phyloP scores from a whole-genome alignment of 2,113 vertebrate genomes.

The Petroica traversi region DNA sequence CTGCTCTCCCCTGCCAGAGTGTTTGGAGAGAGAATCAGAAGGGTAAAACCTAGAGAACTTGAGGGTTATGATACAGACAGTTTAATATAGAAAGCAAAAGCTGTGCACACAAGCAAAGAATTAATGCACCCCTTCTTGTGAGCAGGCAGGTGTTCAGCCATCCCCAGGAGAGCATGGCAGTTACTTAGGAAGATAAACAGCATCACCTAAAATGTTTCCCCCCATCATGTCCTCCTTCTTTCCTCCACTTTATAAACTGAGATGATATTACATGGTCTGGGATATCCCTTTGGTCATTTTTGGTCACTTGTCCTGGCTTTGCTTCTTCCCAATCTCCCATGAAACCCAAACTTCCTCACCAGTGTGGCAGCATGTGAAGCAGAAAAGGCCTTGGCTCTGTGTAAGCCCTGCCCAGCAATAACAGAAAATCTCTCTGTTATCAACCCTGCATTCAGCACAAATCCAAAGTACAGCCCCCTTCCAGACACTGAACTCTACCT shows the following conservation, averaged over 20 bases:
- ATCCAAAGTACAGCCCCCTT: background rate
- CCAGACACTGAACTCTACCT: background rate
- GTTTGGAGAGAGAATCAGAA: background rate
- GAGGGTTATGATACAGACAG: background rate
- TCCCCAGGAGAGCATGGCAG: background rate
- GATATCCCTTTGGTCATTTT: background rate
- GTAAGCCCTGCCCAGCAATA: background rate
- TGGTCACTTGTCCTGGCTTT: background rate
- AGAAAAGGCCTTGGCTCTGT: background rate
- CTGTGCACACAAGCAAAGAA: background rate
- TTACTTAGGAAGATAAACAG: background rate
- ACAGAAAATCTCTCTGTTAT: background rate
- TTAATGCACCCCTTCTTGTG: background rate
- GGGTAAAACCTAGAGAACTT: background rate
- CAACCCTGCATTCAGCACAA: background rate
- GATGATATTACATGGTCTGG: background rate
- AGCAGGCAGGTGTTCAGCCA: background rate
- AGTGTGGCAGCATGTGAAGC: rapidly evolving
- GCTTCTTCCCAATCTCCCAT: background rate
- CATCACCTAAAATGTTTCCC: too few species aligned
- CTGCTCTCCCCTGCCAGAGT: background rate
- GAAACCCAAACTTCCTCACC: background rate
- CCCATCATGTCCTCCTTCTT: background rate
- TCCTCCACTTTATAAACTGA: background rate
- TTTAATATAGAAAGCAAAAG: background rate